Evolutionary conservation across 2,888 invertebrate species (phyloP).

Genomic region (Oegoconia quadripuncta): DNA sequence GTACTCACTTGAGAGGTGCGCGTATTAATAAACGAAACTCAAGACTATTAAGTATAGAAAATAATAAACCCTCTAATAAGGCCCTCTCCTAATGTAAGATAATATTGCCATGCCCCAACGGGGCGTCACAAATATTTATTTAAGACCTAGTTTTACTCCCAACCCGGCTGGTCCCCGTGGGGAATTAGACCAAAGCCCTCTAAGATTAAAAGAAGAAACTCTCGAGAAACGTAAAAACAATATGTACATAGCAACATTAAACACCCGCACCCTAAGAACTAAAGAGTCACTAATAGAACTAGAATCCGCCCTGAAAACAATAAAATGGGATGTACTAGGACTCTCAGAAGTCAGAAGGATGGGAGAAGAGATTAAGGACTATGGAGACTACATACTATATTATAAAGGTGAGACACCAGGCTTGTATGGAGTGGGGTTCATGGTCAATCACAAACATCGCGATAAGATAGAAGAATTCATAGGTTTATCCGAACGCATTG

Average conservation of each 20-base stretch:
- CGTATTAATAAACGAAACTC: no score
- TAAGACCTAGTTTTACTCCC: no score
- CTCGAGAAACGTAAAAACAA: not conserved
- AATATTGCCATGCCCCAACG: no score
- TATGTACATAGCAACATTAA: not conserved
- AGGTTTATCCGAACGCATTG: no score
- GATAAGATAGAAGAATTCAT: constrained; percentile 3
- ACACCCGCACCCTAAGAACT: not conserved
- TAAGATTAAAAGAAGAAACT: not conserved
- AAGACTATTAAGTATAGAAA: no score
- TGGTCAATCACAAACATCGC: constrained; percentile 12
- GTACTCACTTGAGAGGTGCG: no score
- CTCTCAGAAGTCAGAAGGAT: no score
- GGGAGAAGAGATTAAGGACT: constrained; percentile 14
- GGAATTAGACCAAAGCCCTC: not conserved
- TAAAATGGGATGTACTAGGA: constrained; percentile 16
- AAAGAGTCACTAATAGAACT: constrained; percentile 11
- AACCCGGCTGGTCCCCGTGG: constrained; percentile 4
- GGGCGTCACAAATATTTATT: no score
- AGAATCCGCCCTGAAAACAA: constrained; percentile 5
- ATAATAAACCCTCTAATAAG: no score
- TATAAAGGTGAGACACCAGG: constrained; percentile 15
- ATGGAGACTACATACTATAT: constrained; percentile 12
- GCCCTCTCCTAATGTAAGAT: no score
- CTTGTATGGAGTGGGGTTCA: constrained; percentile 15